Evolutionary conservation across 2,113 vertebrate genomes (phyloP).

Genomic region (Oreochromis aureus): DNA sequence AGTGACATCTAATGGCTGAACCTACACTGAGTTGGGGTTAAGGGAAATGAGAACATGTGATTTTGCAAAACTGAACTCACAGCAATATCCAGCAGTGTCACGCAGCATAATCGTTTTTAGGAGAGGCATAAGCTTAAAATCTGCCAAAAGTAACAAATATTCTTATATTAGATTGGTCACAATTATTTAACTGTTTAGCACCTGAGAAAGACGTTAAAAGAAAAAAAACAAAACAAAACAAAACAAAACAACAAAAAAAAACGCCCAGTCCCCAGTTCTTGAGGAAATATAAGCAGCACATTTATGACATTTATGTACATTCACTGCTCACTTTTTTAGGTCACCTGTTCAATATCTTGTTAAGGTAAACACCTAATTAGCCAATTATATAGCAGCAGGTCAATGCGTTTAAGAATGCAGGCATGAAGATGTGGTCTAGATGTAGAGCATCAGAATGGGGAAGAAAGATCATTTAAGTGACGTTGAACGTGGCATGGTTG

Average conservation of each 20-base stretch:
- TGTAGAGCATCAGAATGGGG: not conserved
- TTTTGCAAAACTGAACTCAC: not conserved
- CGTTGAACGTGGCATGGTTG: not conserved
- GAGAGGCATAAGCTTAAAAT: not conserved
- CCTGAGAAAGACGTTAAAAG: not conserved
- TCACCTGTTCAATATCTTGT: not conserved
- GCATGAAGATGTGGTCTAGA: not conserved
- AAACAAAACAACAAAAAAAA: not conserved
- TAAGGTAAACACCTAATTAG: not conserved
- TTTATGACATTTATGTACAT: not conserved
- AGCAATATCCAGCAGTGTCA: not conserved
- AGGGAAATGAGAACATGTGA: not conserved
- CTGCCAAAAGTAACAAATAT: not conserved
- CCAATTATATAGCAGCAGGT: not conserved
- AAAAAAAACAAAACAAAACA: too few relatives aligned
- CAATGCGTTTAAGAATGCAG: not conserved
- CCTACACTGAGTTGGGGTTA: not conserved
- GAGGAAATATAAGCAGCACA: not conserved
- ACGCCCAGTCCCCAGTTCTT: not conserved
- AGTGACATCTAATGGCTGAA: conserved; percentile 39
- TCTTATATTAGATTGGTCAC: not conserved
- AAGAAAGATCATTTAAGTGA: not conserved
- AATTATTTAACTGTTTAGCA: not conserved
- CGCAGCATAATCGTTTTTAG: not conserved
- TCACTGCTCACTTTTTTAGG: not conserved